These are phyloP conservation scores for Eleutherodactylus coqui DNA, from an alignment of 2,797 vertebrate genomes.

Conservation along the genomic window DNA sequence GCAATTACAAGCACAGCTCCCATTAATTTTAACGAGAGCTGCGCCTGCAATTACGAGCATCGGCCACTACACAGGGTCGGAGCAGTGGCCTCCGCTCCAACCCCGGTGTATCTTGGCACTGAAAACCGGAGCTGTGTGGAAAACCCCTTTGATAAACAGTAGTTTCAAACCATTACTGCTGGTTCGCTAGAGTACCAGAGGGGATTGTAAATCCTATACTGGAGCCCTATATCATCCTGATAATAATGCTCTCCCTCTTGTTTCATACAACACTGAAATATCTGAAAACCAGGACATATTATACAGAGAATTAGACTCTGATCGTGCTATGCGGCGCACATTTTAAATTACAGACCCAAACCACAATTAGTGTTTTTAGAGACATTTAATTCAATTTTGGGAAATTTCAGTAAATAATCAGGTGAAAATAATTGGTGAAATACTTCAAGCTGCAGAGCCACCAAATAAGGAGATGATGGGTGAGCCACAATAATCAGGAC, in stretches of 20 bases:
- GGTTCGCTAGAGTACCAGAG: too few relatives aligned
- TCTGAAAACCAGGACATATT: neutral
- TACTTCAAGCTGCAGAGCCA: neutral
- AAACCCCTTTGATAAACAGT: too few relatives aligned
- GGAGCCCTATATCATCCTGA: too few relatives aligned
- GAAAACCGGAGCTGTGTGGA: too few relatives aligned
- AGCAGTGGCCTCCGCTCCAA: too few relatives aligned
- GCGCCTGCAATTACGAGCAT: too few relatives aligned
- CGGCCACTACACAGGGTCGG: too few relatives aligned
- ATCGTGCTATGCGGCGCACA: neutral
- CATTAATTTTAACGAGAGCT: too few relatives aligned
- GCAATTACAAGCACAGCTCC: too few relatives aligned
- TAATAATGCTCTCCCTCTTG: neutral
- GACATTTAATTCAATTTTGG: slow-evolving; percentile 47
- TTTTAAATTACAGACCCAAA: slow-evolving; percentile 18
- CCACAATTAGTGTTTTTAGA: slow-evolving; percentile 51
- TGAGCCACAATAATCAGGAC: slow-evolving; percentile 1
- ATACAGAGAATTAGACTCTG: neutral
- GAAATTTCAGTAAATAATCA: slow-evolving; percentile 43
- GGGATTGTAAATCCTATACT: too few relatives aligned
- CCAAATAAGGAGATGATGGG: slow-evolving; percentile 34
- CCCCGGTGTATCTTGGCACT: too few relatives aligned
- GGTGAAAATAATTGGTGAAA: slow-evolving; percentile 50
- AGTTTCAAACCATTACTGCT: too few relatives aligned
- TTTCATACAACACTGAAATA: neutral